Base-by-base conservation (phyloP, 2,113 vertebrate species). In the Enhydra lutris region DNA sequence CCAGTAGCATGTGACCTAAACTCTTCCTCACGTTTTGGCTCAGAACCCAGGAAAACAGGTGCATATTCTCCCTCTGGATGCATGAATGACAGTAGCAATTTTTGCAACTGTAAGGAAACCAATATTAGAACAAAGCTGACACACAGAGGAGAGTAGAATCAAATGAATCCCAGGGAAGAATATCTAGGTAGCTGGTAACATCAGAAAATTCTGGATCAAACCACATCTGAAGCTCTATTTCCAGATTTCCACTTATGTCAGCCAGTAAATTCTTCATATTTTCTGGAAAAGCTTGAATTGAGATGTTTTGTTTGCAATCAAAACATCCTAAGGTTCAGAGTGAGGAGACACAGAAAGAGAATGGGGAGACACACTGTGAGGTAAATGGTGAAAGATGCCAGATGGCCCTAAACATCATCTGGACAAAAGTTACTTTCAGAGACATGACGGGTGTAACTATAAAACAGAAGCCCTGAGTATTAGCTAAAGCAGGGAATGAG, bases 401-500 rank as follows among this genome's bases (percentile, higher is more conserved):
- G 34, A 59, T 45, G 34, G 45, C 10, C 36, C 59, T 18, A 24
- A 50, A 85, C 50, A 52, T 21, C 88, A 47, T 67, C 34, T 94
- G 91, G n/a, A 85, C 34, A 69, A 57, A 94, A 85, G 78, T 61
- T 45, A 81, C 57, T 93, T 81, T 93, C 26, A 80, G 90, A 97
- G 23, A 83, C 79, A 95, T 61, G 59, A 96, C 94, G 95, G 7
- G 82, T 96, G 34, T 57, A 98, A 88, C 96, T 97, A 97, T 94
- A 78, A 96, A 98, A 97, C 29, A 95, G 11, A 45, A 9, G 81
- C 94, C 74, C 88, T 91, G 78, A 97, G 65, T 92, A 97, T 80
- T 97, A 98, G 97, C 92, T 93, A 98, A 97, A 98, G 97, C 55
- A 97, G 82, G 9, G 78, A 98, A 98, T 96, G 79, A 95, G 34